Evolutionary conservation across 64 coral and sea anemone species (phyloP), one percentile per base, ranked within the genome.

Genomic region (Porites lutea): DNA sequence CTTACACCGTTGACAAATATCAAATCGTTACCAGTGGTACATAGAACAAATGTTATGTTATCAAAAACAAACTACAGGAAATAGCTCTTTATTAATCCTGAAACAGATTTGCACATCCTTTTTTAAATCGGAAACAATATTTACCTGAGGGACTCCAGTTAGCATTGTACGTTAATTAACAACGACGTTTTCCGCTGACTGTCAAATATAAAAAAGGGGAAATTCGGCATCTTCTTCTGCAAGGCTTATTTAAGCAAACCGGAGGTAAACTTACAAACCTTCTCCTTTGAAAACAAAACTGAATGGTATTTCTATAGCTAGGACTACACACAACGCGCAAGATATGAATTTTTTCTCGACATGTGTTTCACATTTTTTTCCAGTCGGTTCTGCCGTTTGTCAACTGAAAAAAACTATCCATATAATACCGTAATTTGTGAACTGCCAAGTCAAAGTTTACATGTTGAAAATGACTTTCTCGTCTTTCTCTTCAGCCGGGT

Each of bases 401-500:
- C 81, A 83, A 66, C 15, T 20, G 16, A 47, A 44, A 66, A 44
- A 67, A 16, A 46, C 81, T 67, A 83, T 67, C 68, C 62, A 83
- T 46, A 2, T 65, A 65, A 37, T 37, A 19, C 52, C 7, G 16
- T 67, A 83, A 81, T 81, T 37, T 37, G 27, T 37, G 27, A 81
- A 81, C 61, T 61, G 57, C 78, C 21, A 10, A 16, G 61, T 83
- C 62, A 37, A 37, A 37, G 27, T 37, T 37, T 37, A 37, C 27
- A 37, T 1, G 27, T 37, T 37, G 27, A 37, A 37, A 37, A 37
- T 37, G 27, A 37, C 27, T 37, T 37, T 37, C 27, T 37, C 27
- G 27, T 37, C 27, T 37, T 37, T 37, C 27, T 37, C 27, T 37
- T 37, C 27, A 37, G 27, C 27, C 27, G 27, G 27, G 27, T 37